phyloP scores from a whole-genome alignment of 2,113 vertebrate genomes.

The Gopherus evgoodei region DNA sequence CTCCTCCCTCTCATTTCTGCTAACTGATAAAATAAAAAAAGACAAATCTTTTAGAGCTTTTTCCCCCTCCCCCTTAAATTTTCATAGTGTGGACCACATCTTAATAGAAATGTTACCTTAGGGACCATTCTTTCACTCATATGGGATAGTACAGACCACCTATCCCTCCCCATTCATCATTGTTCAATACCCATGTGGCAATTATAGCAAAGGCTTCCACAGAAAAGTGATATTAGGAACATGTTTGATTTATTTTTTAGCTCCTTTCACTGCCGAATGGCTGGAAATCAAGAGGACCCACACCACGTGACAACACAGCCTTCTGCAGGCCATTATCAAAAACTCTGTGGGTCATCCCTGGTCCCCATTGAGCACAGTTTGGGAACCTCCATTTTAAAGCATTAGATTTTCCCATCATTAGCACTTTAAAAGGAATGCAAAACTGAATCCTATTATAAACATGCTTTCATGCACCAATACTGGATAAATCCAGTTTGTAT shows the following conservation, averaged over 20 bases:
- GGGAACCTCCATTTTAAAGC: not conserved
- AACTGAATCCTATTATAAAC: not conserved
- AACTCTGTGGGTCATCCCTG: not conserved
- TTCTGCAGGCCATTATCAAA: not conserved
- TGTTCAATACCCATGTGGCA: not conserved
- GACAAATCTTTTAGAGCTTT: not conserved
- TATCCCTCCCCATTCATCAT: not conserved
- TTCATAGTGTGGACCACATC: not conserved
- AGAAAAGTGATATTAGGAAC: not conserved
- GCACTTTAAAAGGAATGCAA: not conserved
- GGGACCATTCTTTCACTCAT: not conserved
- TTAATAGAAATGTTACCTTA: fast-evolving
- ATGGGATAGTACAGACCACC: not conserved
- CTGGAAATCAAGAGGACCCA: not conserved
- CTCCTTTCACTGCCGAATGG: not conserved
- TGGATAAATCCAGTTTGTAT: not conserved
- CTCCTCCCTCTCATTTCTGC: not conserved
- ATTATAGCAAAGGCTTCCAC: slow-evolving; percentile 6
- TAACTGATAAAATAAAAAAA: not conserved
- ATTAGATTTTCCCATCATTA: not conserved
- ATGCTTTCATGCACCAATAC: not conserved
- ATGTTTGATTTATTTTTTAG: slow-evolving; percentile 13
- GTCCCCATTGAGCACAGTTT: not conserved
- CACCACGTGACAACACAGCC: slow-evolving; percentile 24
- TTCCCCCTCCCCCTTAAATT: fast-evolving